phyloP scores from a whole-genome alignment of 1,140 invertebrate species.

The Drosophila novamexicana region DNA sequence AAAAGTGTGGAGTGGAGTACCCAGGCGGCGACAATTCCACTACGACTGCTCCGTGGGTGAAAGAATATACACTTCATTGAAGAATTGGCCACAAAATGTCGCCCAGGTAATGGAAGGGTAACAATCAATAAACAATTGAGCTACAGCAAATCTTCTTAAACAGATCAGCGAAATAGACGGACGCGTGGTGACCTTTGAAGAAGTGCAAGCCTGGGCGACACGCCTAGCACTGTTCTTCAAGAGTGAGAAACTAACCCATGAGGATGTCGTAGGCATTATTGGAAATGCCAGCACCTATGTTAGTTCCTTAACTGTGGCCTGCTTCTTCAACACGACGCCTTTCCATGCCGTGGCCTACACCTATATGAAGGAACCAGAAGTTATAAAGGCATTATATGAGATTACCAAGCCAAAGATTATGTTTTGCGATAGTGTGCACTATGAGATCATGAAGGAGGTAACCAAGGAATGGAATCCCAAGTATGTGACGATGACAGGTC shows the following conservation, averaged over 20 bases:
- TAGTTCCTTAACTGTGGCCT: conserved; percentile 53
- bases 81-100: conserved; percentile 54
- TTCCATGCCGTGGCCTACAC: conserved; percentile 69
- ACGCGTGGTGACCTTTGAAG: conserved; percentile 57
- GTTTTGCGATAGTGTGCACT: conserved; percentile 67
- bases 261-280: conserved; percentile 61
- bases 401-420: conserved; percentile 70
- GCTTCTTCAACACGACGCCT: conserved; percentile 60
- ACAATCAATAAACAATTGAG: background rate
- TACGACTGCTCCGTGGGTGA: conserved; percentile 42
- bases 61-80: conserved; percentile 37
- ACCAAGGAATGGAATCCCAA: conserved; percentile 54
- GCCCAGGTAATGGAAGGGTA: conserved; percentile 46
- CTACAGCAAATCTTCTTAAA: background rate
- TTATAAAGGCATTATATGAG: conserved; percentile 47
- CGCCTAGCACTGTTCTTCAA: conserved; percentile 63
- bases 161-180: conserved; percentile 60
- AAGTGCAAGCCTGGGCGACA: conserved; percentile 47
- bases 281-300: conserved; percentile 63
- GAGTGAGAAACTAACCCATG: conserved; percentile 52
- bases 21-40: conserved; percentile 25
- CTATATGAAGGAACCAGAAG: conserved; percentile 48
- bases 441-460: conserved; percentile 59
- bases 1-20: conserved; percentile 59
- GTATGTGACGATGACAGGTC: conserved; percentile 57